phyloP scores from a whole-genome alignment of 1,140 invertebrate species.

The Trichonephila clavata region DNA sequence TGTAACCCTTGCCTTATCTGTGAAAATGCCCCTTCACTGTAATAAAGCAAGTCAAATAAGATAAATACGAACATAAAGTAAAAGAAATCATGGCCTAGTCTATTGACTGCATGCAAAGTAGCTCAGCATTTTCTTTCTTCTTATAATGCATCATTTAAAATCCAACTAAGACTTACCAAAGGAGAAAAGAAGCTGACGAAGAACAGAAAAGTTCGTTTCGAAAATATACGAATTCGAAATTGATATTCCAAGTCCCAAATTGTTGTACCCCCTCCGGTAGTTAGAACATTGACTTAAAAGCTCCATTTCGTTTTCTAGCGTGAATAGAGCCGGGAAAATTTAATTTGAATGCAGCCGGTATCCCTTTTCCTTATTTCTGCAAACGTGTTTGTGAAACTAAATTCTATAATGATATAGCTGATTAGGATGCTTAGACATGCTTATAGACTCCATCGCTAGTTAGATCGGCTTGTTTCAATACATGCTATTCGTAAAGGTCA shows the following conservation, averaged over 20 bases:
- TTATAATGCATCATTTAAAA: conserved; percentile 24
- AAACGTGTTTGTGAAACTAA: conserved; percentile 19
- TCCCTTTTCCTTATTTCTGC: background rate
- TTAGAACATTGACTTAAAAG: conserved; percentile 23
- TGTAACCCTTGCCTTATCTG: conserved; percentile 8
- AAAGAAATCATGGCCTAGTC: background rate
- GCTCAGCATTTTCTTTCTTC: background rate
- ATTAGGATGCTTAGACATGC: conserved; percentile 2
- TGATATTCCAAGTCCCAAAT: conserved; percentile 1
- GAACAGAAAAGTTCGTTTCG: background rate
- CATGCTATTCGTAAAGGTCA: background rate
- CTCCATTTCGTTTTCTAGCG: background rate
- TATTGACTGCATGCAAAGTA: background rate
- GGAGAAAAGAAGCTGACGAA: background rate
- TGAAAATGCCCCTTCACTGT: conserved; percentile 1
- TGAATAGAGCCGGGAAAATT: background rate
- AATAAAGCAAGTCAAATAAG: conserved; percentile 19
- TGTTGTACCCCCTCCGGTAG: background rate
- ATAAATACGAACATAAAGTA: background rate
- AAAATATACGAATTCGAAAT: background rate
- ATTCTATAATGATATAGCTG: conserved; percentile 16
- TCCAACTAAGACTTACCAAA: background rate
- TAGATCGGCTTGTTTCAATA: background rate
- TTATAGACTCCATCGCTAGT: background rate
- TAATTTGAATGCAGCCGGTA: conserved; percentile 18